Evolutionary conservation across 2,113 vertebrate genomes (phyloP).

Genomic region (Lamprotornis superbus): DNA sequence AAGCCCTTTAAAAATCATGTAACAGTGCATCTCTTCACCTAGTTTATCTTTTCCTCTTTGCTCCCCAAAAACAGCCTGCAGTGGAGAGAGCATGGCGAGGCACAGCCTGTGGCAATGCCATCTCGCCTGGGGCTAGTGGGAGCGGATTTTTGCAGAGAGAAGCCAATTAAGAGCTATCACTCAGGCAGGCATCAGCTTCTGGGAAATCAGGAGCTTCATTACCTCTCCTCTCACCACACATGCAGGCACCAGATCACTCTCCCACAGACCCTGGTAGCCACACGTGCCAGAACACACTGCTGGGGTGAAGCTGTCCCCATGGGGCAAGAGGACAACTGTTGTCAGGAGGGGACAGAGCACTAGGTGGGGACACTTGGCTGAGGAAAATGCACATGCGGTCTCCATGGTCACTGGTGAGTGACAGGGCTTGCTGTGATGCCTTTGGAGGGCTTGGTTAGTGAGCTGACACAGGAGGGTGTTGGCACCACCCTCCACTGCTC

Average conservation of each 20-base stretch:
- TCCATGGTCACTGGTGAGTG: rapidly evolving
- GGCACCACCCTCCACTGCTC: not conserved
- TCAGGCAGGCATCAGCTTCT: constrained; percentile 3
- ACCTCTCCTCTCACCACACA: not conserved
- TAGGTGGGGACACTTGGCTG: not conserved
- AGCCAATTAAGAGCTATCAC: constrained; percentile 35
- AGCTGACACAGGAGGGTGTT: not conserved
- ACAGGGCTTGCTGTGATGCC: not conserved
- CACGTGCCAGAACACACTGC: rapidly evolving
- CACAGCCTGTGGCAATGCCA: not conserved
- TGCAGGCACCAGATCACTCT: not conserved
- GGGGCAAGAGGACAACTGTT: not conserved
- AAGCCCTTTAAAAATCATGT: not conserved
- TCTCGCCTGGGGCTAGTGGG: not conserved
- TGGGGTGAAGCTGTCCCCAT: not conserved
- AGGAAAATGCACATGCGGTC: not conserved
- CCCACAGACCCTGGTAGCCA: not conserved
- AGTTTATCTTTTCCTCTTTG: not conserved
- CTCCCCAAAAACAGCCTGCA: not conserved
- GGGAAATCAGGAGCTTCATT: constrained; percentile 14
- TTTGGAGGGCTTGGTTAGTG: not conserved
- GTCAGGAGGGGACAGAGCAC: not conserved
- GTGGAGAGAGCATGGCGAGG: not conserved
- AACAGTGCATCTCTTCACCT: not conserved
- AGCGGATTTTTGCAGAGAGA: constrained; percentile 31